These are phyloP conservation scores for Coelopa frigida DNA, from an alignment of 1,140 invertebrate species.

Conservation along the genomic window DNA sequence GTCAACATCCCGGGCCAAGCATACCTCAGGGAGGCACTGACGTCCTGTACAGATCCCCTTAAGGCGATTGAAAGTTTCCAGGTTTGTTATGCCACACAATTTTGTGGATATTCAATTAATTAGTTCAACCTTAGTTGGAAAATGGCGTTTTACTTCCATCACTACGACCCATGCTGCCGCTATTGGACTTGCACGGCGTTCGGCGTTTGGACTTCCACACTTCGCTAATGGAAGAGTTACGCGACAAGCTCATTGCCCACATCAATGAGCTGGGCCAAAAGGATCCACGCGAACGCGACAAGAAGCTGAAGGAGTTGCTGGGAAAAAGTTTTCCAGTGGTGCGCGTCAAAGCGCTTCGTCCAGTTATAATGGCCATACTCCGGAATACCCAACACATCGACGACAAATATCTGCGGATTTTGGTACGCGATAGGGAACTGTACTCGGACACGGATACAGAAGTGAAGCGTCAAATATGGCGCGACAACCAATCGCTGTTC, in stretches of 20 bases:
- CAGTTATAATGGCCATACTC: conserved; percentile 92
- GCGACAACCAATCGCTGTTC: conserved; percentile 93
- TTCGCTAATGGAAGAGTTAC: conserved; percentile 86
- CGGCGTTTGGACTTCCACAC: conserved; percentile 88
- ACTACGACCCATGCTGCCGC: conserved; percentile 83
- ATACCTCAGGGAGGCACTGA: conserved; percentile 83
- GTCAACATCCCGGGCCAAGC: conserved; percentile 86
- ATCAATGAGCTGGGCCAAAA: conserved; percentile 81
- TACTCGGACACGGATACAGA: conserved; percentile 94
- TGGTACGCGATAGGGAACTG: conserved; percentile 84
- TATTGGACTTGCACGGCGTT: conserved; percentile 90
- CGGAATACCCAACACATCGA: conserved; percentile 91
- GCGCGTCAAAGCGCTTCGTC: conserved; percentile 81
- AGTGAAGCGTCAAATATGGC: conserved; percentile 97
- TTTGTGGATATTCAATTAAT: conserved; percentile 4
- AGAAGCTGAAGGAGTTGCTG: conserved; percentile 84
- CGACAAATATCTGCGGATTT: conserved; percentile 80
- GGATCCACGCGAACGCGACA: conserved; percentile 69
- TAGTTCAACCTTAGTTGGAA: conserved; percentile 54
- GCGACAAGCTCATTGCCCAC: conserved; percentile 80
- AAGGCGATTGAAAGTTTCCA: conserved; percentile 98
- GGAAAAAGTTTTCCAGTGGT: conserved; percentile 91
- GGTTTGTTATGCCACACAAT: conserved; percentile 46
- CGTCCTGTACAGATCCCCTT: conserved; percentile 90
- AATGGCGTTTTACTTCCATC: conserved; percentile 93